phyloP scores from a whole-genome alignment of 2,797 vertebrate genomes.

The Pseudocheirus occidentalis region DNA sequence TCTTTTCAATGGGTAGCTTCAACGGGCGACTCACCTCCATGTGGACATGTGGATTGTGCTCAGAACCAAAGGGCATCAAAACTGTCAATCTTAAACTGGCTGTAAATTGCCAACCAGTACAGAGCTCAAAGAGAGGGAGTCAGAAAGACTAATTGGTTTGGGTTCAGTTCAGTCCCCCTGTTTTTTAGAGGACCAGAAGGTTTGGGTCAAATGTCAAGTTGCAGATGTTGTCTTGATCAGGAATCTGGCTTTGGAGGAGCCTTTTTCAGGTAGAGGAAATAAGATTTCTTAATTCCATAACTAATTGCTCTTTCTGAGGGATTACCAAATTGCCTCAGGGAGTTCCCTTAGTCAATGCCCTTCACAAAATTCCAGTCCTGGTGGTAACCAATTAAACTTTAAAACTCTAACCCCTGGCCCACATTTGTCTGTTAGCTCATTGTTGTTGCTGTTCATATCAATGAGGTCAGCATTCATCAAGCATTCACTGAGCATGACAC shows the following conservation, averaged over 20 bases:
- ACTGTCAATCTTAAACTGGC: slow-evolving; percentile 37
- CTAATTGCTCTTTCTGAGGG: slow-evolving; percentile 62
- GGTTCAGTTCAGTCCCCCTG: too few relatives aligned
- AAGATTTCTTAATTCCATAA: slow-evolving; percentile 58
- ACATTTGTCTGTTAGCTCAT: neutral
- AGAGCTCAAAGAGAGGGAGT: neutral
- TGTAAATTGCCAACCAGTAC: slow-evolving; percentile 29
- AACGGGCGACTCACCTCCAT: neutral
- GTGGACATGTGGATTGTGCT: slow-evolving; percentile 52
- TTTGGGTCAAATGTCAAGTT: slow-evolving; percentile 39
- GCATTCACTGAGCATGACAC: neutral
- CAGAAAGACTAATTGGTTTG: slow-evolving; percentile 41
- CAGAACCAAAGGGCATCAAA: slow-evolving; percentile 61
- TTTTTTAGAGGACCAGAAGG: slow-evolving; percentile 9
- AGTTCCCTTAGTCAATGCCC: neutral
- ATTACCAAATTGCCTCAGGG: slow-evolving; percentile 40
- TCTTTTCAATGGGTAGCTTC: neutral
- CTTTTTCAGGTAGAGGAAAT: slow-evolving; percentile 72
- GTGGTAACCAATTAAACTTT: neutral
- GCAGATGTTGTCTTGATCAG: slow-evolving; percentile 52
- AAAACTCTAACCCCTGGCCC: neutral
- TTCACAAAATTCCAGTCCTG: neutral
- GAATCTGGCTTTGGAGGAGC: slow-evolving; percentile 39
- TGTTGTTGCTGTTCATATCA: neutral
- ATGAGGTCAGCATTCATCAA: neutral